phyloP scores from a whole-genome alignment of 2,797 vertebrate species.

The Rhinogobio ventralis region DNA sequence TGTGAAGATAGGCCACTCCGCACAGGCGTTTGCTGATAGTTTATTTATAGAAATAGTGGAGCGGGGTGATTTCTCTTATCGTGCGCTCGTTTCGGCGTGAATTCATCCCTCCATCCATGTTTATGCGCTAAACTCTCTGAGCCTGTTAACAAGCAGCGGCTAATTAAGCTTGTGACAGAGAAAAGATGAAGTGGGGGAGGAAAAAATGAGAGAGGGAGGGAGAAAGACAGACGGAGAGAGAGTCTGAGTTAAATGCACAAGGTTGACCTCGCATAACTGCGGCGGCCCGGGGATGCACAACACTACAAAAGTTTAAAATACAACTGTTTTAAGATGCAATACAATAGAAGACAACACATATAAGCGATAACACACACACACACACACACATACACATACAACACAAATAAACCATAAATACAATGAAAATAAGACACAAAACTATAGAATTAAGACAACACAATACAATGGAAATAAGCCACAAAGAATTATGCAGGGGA shows the following conservation, averaged over 20 bases:
- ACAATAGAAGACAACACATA: neutral
- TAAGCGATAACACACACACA: neutral
- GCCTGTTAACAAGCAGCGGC: slow-evolving; percentile 61
- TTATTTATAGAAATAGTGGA: slow-evolving; percentile 59
- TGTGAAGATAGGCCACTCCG: slow-evolving; percentile 57
- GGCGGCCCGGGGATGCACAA: neutral
- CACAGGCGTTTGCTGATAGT: slow-evolving; percentile 57
- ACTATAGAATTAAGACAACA: neutral
- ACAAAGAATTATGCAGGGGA: neutral
- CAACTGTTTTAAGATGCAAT: neutral
- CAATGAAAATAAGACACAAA: neutral
- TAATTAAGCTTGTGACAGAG: slow-evolving; percentile 58
- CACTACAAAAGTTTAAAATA: neutral
- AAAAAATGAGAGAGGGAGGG: slow-evolving; percentile 23
- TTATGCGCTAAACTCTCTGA: slow-evolving; percentile 58
- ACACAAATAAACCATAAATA: neutral
- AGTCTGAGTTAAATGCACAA: slow-evolving; percentile 55
- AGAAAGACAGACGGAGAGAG: slow-evolving; percentile 31
- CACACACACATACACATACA: neutral
- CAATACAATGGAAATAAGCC: neutral
- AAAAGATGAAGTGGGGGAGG: slow-evolving; percentile 39
- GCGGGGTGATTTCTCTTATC: slow-evolving; percentile 60
- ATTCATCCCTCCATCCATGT: slow-evolving; percentile 59
- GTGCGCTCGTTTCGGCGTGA: slow-evolving; percentile 39
- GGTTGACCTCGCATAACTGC: slow-evolving; percentile 1